Conservation (phyloP, 1,140 invertebrate genomes). For the Hestina assimilis region DNA sequence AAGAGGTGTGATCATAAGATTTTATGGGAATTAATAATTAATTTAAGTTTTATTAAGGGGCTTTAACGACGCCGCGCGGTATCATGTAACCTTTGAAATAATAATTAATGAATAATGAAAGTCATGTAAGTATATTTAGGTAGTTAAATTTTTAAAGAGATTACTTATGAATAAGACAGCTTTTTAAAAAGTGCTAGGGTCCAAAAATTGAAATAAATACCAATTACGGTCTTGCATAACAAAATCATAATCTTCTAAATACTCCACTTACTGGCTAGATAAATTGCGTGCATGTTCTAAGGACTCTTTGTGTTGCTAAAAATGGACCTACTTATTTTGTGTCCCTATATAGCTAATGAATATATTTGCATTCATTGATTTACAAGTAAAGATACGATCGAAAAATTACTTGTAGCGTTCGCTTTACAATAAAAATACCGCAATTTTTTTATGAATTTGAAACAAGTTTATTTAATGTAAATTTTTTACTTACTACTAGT, state of each 20-base stretch:
- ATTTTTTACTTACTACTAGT: too few relatives aligned
- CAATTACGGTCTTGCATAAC: constrained; percentile 12
- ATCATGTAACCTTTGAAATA: constrained; percentile 55
- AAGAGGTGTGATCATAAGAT: neutral
- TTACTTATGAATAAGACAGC: constrained; percentile 73
- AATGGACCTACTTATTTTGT: constrained; percentile 21
- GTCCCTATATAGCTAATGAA: neutral
- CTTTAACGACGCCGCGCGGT: constrained; percentile 58
- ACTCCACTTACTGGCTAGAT: constrained; percentile 16
- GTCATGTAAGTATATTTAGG: constrained; percentile 58
- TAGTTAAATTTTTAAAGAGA: constrained; percentile 75
- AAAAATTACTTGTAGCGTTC: too few relatives aligned
- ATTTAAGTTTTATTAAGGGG: constrained; percentile 24
- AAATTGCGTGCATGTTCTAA: constrained; percentile 1
- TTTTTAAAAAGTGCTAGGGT: constrained; percentile 73
- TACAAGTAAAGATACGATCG: too few relatives aligned
- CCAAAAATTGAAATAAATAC: constrained; percentile 47
- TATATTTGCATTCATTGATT: neutral
- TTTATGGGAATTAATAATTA: neutral
- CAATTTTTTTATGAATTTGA: too few relatives aligned
- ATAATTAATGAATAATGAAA: constrained; percentile 36
- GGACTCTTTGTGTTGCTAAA: constrained; percentile 15
- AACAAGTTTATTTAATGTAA: too few relatives aligned
- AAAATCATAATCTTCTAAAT: constrained; percentile 18
- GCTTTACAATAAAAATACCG: too few relatives aligned